phyloP scores from a whole-genome alignment of 2,888 invertebrate genomes.

The Lacanobia wlatinum region DNA sequence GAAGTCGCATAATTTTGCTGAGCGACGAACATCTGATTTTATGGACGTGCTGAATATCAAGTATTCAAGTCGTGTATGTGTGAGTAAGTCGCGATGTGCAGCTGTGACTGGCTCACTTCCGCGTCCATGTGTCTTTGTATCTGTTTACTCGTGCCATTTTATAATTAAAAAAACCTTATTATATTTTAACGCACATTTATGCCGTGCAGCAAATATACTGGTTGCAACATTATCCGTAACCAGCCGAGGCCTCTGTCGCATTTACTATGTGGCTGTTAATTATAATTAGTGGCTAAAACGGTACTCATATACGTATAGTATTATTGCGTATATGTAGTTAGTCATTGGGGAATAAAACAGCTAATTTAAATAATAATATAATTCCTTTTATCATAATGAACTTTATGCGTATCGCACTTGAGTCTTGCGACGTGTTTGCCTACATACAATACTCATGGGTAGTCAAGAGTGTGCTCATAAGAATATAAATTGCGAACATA shows the following conservation, averaged over 20 bases:
- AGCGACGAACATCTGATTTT: slow-evolving; percentile 76
- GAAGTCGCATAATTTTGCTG: slow-evolving; percentile 74
- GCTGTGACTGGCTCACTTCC: slow-evolving; percentile 73
- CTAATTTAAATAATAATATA: slow-evolving; percentile 48
- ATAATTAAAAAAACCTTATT: slow-evolving; percentile 6
- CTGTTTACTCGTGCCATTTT: slow-evolving; percentile 39
- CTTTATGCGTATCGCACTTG: slow-evolving; percentile 30
- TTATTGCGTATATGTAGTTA: slow-evolving; percentile 24
- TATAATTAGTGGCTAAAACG: slow-evolving; percentile 37
- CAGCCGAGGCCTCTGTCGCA: slow-evolving; percentile 22
- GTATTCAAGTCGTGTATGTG: slow-evolving; percentile 58
- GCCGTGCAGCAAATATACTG: slow-evolving; percentile 9
- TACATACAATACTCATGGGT: slow-evolving; percentile 31
- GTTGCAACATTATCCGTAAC: slow-evolving; percentile 36
- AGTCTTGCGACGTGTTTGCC: slow-evolving; percentile 36
- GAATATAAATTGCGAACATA: slow-evolving; percentile 65
- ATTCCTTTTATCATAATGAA: slow-evolving; percentile 40
- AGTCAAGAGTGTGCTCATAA: slow-evolving; percentile 37
- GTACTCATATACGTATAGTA: slow-evolving; percentile 31
- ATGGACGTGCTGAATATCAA: slow-evolving; percentile 68
- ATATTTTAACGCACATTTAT: slow-evolving; percentile 13
- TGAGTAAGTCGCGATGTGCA: slow-evolving; percentile 70
- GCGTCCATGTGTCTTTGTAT: slow-evolving; percentile 65
- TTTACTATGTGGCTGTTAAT: slow-evolving; percentile 43
- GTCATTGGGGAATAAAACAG: slow-evolving; percentile 14